phyloP scores from a whole-genome alignment of 1,140 invertebrate genomes.

The Dreissena rostriformis region DNA sequence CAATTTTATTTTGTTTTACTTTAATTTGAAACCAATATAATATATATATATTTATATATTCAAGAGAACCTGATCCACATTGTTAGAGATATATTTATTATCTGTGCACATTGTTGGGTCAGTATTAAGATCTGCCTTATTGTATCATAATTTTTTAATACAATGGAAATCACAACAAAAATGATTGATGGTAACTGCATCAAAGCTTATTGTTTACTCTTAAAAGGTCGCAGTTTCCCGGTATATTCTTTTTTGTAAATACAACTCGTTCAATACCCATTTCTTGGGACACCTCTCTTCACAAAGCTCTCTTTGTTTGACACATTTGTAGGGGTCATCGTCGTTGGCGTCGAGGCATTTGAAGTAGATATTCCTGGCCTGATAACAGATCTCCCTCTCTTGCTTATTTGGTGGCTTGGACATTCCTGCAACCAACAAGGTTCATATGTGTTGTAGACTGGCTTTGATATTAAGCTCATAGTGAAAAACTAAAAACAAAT shows the following conservation, averaged over 20 bases:
- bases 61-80: neutral
- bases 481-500: too few relatives aligned
- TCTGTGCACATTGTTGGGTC: neutral
- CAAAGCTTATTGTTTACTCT: neutral
- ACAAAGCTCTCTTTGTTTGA: constrained; percentile 88
- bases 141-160: neutral
- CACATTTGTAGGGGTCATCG: constrained; percentile 86
- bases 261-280: constrained; percentile 86
- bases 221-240: neutral
- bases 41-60: too few relatives aligned
- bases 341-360: constrained; percentile 90
- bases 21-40: too few relatives aligned
- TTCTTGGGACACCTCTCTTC: constrained; percentile 91
- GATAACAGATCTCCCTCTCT: constrained; percentile 92
- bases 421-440: neutral
- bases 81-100: neutral
- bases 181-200: neutral
- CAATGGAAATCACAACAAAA: neutral
- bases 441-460: too few relatives aligned
- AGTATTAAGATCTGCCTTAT: neutral
- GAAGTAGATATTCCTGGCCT: constrained; percentile 93
- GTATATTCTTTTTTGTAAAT: too few relatives aligned
- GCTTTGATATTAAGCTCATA: too few relatives aligned
- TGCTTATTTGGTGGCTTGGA: constrained; percentile 85
- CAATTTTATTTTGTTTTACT: neutral